phyloP scores from a whole-genome alignment of 2,797 vertebrate species.

The Aselliscus stoliczkanus region DNA sequence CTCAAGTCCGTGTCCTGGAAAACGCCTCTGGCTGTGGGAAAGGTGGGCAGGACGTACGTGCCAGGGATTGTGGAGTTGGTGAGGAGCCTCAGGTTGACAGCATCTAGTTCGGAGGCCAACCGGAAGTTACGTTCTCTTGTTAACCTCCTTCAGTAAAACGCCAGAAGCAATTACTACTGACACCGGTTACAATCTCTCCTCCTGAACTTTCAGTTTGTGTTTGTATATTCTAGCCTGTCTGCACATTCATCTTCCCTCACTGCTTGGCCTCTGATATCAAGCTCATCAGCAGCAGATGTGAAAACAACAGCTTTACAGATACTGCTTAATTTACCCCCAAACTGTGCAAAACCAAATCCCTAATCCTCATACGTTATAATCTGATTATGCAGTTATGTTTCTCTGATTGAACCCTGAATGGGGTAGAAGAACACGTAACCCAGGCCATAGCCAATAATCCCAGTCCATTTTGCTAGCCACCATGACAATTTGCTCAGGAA shows the following conservation, averaged over 20 bases:
- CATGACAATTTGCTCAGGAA: background rate
- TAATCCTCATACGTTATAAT: background rate
- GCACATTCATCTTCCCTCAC: background rate
- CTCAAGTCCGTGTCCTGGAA: background rate
- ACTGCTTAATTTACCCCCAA: background rate
- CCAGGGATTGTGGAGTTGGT: background rate
- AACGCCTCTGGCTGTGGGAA: background rate
- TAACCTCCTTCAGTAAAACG: background rate
- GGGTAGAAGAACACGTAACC: background rate
- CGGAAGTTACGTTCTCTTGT: background rate
- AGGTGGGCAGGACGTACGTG: background rate
- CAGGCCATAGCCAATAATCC: background rate
- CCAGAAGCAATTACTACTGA: background rate
- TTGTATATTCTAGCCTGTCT: background rate
- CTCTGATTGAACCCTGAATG: background rate
- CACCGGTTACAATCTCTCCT: background rate
- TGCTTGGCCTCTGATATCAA: background rate
- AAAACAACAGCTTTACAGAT: background rate
- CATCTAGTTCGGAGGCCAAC: background rate
- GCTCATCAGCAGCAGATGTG: background rate
- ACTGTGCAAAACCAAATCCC: background rate
- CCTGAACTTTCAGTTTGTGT: background rate
- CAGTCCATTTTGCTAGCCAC: background rate
- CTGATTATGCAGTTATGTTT: background rate
- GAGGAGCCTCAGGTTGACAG: background rate